Conservation (phyloP, 2,113 vertebrate genomes). For the Hypanus sabinus region DNA sequence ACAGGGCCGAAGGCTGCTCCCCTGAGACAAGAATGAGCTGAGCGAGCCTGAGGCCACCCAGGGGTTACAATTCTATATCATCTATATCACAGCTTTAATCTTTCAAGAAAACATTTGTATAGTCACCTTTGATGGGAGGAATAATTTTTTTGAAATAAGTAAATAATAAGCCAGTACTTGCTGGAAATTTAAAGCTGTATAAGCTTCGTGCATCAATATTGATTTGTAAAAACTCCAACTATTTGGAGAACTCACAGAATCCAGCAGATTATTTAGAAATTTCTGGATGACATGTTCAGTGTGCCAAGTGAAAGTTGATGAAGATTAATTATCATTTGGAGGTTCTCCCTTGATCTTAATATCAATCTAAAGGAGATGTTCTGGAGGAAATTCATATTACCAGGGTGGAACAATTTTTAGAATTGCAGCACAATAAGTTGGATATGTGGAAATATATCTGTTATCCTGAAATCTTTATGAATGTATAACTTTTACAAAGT, state of each 20-base stretch:
- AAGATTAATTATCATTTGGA: neutral
- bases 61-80: too few species aligned
- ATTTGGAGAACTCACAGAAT: neutral
- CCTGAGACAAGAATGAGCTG: too few species aligned
- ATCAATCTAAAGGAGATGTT: too few species aligned
- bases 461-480: too few species aligned
- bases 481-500: too few species aligned
- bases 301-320: neutral
- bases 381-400: too few species aligned
- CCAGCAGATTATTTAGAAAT: neutral
- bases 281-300: neutral
- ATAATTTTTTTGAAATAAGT: neutral
- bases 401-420: too few species aligned
- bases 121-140: neutral
- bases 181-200: neutral
- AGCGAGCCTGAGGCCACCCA: too few species aligned
- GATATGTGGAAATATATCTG: too few species aligned
- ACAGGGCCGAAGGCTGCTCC: too few species aligned
- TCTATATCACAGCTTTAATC: neutral
- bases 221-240: neutral
- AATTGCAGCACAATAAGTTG: too few species aligned
- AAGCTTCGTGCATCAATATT: too few species aligned
- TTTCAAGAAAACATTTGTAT: neutral
- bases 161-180: neutral
- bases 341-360: neutral